Conservation (phyloP, 2,888 invertebrate genomes). For the Drosophila bunnanda region DNA sequence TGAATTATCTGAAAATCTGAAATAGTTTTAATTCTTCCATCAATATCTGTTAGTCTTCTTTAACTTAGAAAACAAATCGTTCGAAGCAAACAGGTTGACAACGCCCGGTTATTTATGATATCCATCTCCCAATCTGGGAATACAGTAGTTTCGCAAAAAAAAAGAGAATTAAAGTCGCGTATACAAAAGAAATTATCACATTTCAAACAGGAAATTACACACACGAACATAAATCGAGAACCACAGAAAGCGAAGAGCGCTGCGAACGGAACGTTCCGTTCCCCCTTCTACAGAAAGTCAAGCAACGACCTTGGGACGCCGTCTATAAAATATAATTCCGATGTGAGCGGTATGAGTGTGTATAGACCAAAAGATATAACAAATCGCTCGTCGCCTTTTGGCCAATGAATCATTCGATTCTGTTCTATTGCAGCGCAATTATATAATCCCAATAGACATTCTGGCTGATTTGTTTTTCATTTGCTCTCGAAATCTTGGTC, state of each 20-base stretch:
- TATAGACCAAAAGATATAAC: not conserved
- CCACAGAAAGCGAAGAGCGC: conserved; percentile 22
- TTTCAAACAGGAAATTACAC: conserved; percentile 39
- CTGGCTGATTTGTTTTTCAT: conserved; percentile 2
- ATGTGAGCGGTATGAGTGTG: conserved; percentile 1
- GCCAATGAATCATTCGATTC: conserved; percentile 21
- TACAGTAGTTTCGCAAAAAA: conserved; percentile 9
- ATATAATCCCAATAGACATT: conserved; percentile 16
- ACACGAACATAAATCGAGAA: conserved; percentile 10
- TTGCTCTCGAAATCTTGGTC: conserved; percentile 6
- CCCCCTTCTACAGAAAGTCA: conserved; percentile 28
- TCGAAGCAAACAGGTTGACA: conserved; percentile 15
- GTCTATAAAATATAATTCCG: conserved; percentile 28
- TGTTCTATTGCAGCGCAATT: conserved; percentile 7
- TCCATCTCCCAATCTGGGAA: conserved; percentile 9
- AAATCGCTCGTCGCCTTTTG: conserved; percentile 1
- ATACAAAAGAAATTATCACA: conserved; percentile 45
- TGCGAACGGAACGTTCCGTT: conserved; percentile 6
- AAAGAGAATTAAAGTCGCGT: conserved; percentile 15
- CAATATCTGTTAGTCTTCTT: not conserved
- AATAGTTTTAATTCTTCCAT: not conserved
- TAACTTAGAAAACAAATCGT: not conserved
- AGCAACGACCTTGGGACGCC: conserved; percentile 42
- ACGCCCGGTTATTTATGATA: conserved; percentile 9
- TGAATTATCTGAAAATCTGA: not conserved